Base-by-base conservation (phyloP, 2,797 vertebrate species). In the Scarus forsteni region DNA sequence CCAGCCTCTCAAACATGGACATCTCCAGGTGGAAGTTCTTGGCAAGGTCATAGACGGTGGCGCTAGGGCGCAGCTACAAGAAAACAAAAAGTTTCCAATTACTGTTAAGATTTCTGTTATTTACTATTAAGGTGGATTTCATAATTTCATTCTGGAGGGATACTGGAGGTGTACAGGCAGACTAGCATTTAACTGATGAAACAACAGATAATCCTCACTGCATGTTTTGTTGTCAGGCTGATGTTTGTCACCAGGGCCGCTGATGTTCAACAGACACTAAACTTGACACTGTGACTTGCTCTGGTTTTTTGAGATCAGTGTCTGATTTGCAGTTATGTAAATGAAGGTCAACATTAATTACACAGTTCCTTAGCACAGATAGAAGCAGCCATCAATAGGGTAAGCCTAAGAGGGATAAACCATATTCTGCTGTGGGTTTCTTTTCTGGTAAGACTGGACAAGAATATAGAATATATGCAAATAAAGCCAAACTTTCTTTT, bases 1-100 rank as follows among this genome's bases (percentile, higher is more conserved):
- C 94, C 61, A 99, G 95, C 44, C 97, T 94, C 87, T 99, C 98
- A 92, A 99, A 99, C 92, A 99, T 96, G 49, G 98, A 99, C 59
- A 98, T 94, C 85, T 98, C 97, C 43, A 99, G 93, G 86, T 93
- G 93, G 92, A 96, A 98, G 89, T 97, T 97, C 91, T 94, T 98
- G 55, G 96, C 97, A 55, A 99, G 93, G 14, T 98, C 97, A 64
- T 96, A 98, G 0, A 98, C 97, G 0, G 97, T 99, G 77, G 96
- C 94, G 83, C 95, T 97, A 64, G 98, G 97, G 13, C 94, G 95
- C 73, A 99, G 91, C 98, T 99, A 85, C 59, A 77, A 39, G 56
- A 73, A 35, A 55, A 74, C 1, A 43, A 16, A n/a, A n/a, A 2
- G 5, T 12, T 38, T 57, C 16, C 34, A 8, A 42, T 36, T 5